Percentiles rank a stretch among this genome's conserved stretches.
phyloP scores from a whole-genome alignment of 2,113 vertebrate species.

The Morone saxatilis region DNA sequence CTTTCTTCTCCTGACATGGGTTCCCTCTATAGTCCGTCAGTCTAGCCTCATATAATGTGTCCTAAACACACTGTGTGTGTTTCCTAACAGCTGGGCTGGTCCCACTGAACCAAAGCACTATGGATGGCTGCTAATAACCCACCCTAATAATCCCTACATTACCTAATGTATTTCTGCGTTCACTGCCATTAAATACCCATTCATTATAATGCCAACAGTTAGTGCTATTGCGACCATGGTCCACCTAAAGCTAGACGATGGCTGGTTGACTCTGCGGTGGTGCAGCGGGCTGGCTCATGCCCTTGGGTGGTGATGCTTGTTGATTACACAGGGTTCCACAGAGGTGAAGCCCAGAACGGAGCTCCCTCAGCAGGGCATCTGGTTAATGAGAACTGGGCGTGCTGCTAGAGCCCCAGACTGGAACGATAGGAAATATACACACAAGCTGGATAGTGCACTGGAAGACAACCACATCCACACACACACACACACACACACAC shows the following conservation, averaged over 20 bases:
- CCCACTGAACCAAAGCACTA: conserved; percentile 75
- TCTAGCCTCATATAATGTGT: conserved; percentile 53
- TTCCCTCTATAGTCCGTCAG: conserved; percentile 42
- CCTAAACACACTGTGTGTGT: conserved; percentile 42
- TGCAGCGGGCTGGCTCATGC: conserved; percentile 30
- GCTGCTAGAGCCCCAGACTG: conserved; percentile 56
- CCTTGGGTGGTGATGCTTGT: conserved; percentile 62
- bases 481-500: conserved; percentile 5
- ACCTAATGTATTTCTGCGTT: conserved; percentile 69
- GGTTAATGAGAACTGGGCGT: conserved; percentile 62
- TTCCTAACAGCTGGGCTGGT: conserved; percentile 71
- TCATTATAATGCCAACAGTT: conserved; percentile 70
- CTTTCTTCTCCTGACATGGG: conserved; percentile 20
- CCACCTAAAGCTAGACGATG: conserved; percentile 15
- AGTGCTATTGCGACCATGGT: conserved; percentile 57
- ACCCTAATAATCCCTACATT: conserved; percentile 78
- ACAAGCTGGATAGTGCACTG: conserved; percentile 48
- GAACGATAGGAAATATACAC: conserved; percentile 55
- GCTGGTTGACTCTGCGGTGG: conserved; percentile 35
- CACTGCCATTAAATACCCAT: conserved; percentile 74
- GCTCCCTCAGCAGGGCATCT: conserved; percentile 61
- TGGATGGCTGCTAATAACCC: conserved; percentile 82
- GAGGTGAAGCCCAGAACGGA: conserved; percentile 68
- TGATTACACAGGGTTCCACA: conserved; percentile 68
- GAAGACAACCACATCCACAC: conserved; percentile 15